Evolutionary conservation across 2,888 invertebrate species (phyloP), one percentile per base, ranked within the genome.

Genomic region (Athalia rosae): DNA sequence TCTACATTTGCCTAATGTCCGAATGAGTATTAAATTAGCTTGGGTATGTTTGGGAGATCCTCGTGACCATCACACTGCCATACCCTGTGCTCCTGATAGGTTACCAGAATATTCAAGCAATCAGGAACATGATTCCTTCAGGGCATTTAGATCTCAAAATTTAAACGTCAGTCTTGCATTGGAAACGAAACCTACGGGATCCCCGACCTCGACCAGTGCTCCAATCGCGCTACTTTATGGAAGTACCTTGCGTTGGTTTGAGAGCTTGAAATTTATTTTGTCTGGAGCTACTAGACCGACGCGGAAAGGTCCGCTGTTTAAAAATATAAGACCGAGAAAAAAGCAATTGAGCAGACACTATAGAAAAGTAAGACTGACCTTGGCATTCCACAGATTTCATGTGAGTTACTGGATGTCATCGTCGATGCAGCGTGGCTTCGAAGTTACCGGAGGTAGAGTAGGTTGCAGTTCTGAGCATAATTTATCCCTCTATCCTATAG

Each of bases 321-420:
- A 94, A 79, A 96, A 96, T 87, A 93, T 95, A 69, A 93, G 95
- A 9, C 96, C 97, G 11, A 93, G 96, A 77, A 98, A 98, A 89
- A 95, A 95, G 80, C 98, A 98, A 83, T 92, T 99, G 4, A 98
- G 98, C 82, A 92, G 99, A 0, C 99, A 99, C 90, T 98, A 96
- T 88, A 94, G 96, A 82, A 95, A 95, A 85, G 94, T 98, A 50
- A 94, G 97, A 87, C 91, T 98, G 4, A 94, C 96, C 5, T 93
- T 99, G 84, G 96, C 96, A 0, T 91, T 99, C 76, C 98, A 98
- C 85, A 94, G 96, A 83, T 93, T 96, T 81, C 95, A 95, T 91
- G 94, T 98, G 7, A 95, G 95, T 88, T 99, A 99, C 91, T 99
- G 99, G 99, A 98, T 99, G 93, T 99, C 99, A 0, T 98, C 97